Evolutionary conservation across 2,888 invertebrate species (phyloP).

Genomic region (Raillietiella orientalis): DNA sequence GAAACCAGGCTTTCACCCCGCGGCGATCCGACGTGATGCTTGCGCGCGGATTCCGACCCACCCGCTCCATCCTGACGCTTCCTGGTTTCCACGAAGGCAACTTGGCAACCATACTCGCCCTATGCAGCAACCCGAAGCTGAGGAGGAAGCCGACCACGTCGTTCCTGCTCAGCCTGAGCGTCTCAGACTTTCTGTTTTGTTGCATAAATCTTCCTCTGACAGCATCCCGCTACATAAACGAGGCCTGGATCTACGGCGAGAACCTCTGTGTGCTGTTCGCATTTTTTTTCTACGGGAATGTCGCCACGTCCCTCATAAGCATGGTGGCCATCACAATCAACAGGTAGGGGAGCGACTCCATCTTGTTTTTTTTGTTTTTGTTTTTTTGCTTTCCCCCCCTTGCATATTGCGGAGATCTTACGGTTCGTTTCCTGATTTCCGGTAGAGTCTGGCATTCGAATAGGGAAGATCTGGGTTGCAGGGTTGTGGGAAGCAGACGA

Average conservation of each 20-base stretch:
- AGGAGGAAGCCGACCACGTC: constrained; percentile 54
- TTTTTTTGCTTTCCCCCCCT: too few species aligned
- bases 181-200: constrained; percentile 56
- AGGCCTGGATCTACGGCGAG: constrained; percentile 45
- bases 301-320: constrained; percentile 49
- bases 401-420: neutral
- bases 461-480: too few species aligned
- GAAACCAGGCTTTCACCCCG: too few species aligned
- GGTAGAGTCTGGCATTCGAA: too few species aligned
- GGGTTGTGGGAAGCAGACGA: too few species aligned
- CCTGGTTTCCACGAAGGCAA: too few species aligned
- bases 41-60: too few species aligned
- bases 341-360: too few species aligned
- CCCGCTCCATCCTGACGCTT: too few species aligned
- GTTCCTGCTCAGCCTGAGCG: constrained; percentile 51
- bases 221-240: constrained; percentile 43
- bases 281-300: constrained; percentile 61
- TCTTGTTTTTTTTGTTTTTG: too few species aligned
- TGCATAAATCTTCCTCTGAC: constrained; percentile 50
- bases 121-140: constrained; percentile 39
- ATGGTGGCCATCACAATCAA: constrained; percentile 70
- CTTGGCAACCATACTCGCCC: constrained; percentile 40
- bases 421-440: too few species aligned
- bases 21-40: too few species aligned
- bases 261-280: constrained; percentile 50